These are phyloP conservation scores for Caerostris darwini DNA, from an alignment of 1,140 invertebrate species.

Conservation along the genomic window DNA sequence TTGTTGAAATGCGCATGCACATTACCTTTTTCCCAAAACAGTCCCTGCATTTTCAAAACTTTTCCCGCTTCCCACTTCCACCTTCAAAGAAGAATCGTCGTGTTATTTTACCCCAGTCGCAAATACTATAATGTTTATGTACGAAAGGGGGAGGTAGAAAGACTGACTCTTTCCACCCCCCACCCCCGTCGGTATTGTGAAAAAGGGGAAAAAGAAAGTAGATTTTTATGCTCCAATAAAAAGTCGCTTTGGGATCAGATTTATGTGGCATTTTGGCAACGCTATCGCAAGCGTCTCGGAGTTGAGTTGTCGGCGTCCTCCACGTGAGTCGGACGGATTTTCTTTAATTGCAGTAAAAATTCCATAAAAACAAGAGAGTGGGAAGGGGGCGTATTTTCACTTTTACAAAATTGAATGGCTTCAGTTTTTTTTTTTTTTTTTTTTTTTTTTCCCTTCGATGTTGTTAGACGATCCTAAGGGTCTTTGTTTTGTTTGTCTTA, in stretches of 20 bases:
- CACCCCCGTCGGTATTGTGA: constrained; percentile 6
- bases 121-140: constrained; percentile 71
- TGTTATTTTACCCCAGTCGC: constrained; percentile 62
- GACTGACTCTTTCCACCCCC: not conserved
- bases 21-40: not conserved
- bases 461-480: not conserved
- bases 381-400: constrained; percentile 46
- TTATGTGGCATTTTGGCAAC: constrained; percentile 75
- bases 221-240: constrained; percentile 73
- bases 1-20: too few species aligned
- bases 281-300: constrained; percentile 35
- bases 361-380: constrained; percentile 61
- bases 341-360: constrained; percentile 75
- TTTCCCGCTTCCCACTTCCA: constrained; percentile 3
- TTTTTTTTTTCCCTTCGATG: not conserved
- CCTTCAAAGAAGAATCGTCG: constrained; percentile 20
- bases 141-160: not conserved
- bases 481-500: constrained; percentile 12
- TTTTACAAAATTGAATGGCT: constrained; percentile 75
- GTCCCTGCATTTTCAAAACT: not conserved
- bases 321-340: constrained; percentile 57
- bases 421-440: constrained; percentile 24
- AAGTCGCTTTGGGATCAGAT: constrained; percentile 75
- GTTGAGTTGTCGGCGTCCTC: constrained; percentile 74
- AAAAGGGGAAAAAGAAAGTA: constrained; percentile 20